A percentile compares a stretch with the other conserved stretches of the same genome.
Evolutionary conservation across 2,888 invertebrate species (phyloP).

Genomic region (Urechis unicinctus): DNA sequence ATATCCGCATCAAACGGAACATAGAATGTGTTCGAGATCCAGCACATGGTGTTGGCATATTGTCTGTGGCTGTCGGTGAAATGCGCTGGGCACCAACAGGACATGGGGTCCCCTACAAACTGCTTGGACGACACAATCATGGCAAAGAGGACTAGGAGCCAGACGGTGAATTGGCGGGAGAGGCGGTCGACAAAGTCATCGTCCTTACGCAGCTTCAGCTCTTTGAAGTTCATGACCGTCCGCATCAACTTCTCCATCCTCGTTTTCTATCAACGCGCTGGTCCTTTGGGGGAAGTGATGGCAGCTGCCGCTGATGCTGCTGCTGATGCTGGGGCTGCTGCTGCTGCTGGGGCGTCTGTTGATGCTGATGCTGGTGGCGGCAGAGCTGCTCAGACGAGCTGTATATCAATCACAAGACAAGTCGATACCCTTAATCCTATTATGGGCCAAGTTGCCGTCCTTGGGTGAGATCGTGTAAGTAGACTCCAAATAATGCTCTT

Average conservation of each 20-base stretch:
- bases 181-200: constrained; percentile 47
- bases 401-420: too few relatives aligned
- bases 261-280: too few relatives aligned
- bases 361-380: too few relatives aligned
- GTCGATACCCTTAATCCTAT: too few relatives aligned
- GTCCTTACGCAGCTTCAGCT: constrained; percentile 44
- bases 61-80: constrained; percentile 54
- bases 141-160: constrained; percentile 44
- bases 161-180: constrained; percentile 44
- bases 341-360: too few relatives aligned
- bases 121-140: constrained; percentile 47
- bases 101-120: constrained; percentile 47
- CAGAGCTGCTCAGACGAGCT: too few relatives aligned
- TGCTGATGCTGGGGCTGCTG: too few relatives aligned
- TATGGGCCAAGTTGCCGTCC: too few relatives aligned
- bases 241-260: constrained; percentile 19
- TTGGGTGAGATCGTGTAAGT: too few relatives aligned
- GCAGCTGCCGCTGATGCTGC: too few relatives aligned
- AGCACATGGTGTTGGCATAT: constrained; percentile 55
- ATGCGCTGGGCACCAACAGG: constrained; percentile 52
- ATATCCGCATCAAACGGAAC: constrained; percentile 49
- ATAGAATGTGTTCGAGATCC: constrained; percentile 55
- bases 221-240: constrained; percentile 17
- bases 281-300: too few relatives aligned
- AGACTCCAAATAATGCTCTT: too few relatives aligned